phyloP scores from a whole-genome alignment of 2,113 vertebrate species.

The Grus americana region DNA sequence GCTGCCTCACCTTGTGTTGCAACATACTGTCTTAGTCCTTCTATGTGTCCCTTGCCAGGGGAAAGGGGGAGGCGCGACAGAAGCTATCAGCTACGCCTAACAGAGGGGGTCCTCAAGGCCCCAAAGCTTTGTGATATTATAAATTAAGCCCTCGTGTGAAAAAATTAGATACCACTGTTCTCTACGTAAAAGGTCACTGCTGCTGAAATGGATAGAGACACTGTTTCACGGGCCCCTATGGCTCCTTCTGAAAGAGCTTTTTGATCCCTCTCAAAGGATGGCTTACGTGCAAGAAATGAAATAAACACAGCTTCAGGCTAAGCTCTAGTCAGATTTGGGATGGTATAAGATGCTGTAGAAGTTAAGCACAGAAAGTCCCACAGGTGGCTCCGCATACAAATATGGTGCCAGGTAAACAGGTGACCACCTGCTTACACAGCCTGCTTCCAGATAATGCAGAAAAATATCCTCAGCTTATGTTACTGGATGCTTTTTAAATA shows the following conservation, averaged over 20 bases:
- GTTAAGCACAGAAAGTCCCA: not conserved
- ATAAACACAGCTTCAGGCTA: not conserved
- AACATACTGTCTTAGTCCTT: not conserved
- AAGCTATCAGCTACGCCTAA: not conserved
- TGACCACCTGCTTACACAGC: not conserved
- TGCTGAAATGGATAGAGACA: not conserved
- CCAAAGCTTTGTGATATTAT: not conserved
- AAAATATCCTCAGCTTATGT: not conserved
- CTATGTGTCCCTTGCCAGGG: not conserved
- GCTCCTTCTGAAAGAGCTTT: not conserved
- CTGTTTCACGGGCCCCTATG: accelerated
- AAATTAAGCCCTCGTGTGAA: not conserved
- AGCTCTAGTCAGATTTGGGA: not conserved
- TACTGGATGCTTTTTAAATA: not conserved
- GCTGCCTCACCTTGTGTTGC: not conserved
- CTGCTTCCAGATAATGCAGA: not conserved
- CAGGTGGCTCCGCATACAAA: not conserved
- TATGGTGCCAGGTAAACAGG: not conserved
- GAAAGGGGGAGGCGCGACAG: not conserved
- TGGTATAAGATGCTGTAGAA: not conserved
- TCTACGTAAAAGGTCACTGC: not conserved
- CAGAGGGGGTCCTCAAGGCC: not conserved
- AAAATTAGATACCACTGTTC: not conserved
- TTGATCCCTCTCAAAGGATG: not conserved
- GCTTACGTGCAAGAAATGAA: not conserved